Evolutionary conservation across 2,113 vertebrate genomes (phyloP).

Genomic region (Saguinus imperator): DNA sequence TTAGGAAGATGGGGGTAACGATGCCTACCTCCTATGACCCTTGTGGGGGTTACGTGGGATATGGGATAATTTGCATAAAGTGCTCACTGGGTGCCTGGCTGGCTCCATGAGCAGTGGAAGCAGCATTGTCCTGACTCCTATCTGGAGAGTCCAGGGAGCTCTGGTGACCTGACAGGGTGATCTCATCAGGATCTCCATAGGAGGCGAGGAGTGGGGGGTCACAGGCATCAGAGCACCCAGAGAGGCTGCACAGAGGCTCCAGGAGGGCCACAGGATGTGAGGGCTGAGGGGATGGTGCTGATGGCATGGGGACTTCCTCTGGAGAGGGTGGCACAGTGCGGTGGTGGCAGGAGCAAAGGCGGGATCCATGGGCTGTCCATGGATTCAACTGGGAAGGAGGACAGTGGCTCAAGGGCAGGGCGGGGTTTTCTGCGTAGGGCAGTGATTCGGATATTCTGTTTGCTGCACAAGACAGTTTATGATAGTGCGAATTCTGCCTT

Average conservation of each 20-base stretch:
- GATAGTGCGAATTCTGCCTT: neutral
- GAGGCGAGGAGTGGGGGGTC: neutral
- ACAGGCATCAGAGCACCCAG: fast-evolving
- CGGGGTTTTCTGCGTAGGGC: neutral
- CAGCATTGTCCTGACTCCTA: too few species aligned
- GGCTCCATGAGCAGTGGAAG: neutral
- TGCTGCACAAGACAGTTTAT: neutral
- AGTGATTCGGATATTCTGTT: neutral
- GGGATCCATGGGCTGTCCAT: neutral
- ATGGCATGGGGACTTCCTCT: too few species aligned
- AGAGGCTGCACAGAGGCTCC: neutral
- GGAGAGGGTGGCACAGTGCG: neutral
- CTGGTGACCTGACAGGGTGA: too few species aligned
- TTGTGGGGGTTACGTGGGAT: neutral
- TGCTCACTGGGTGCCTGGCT: neutral
- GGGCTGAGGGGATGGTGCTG: fast-evolving
- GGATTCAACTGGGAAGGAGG: neutral
- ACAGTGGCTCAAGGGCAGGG: fast-evolving
- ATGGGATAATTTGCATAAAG: too few species aligned
- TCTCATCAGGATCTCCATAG: neutral
- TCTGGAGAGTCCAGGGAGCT: neutral
- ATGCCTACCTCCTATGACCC: neutral
- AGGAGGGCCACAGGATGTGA: fast-evolving
- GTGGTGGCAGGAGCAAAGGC: neutral
- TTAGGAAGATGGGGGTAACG: neutral